Percentiles rank a stretch among this genome's conserved stretches.
phyloP scores from a whole-genome alignment of 2,113 vertebrate species.

The Scytalopus superciliaris region DNA sequence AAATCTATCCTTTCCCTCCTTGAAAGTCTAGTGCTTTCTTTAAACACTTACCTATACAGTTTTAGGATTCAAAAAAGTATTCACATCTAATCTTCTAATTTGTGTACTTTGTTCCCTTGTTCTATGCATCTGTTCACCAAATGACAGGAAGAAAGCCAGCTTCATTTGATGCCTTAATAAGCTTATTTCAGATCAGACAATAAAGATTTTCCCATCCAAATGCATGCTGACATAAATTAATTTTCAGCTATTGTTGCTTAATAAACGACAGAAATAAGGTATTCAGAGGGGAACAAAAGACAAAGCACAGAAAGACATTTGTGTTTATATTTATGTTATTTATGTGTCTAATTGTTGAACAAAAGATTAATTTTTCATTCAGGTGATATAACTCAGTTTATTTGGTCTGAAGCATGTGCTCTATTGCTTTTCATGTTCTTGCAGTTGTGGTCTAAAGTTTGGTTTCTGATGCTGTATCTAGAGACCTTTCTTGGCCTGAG shows the following conservation, averaged over 20 bases:
- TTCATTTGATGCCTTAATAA: neutral
- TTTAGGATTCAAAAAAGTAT: neutral
- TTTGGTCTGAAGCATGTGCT: neutral
- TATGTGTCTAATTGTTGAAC: neutral
- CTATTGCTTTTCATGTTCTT: neutral
- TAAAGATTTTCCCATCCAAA: neutral
- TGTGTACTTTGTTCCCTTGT: neutral
- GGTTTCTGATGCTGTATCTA: neutral
- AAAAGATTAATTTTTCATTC: neutral
- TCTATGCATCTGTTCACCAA: neutral
- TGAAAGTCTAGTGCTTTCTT: fast-evolving
- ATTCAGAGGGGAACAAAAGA: neutral
- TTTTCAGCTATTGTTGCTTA: neutral
- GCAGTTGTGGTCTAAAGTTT: neutral
- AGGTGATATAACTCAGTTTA: neutral
- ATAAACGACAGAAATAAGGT: neutral
- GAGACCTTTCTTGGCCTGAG: neutral
- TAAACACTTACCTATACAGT: neutral
- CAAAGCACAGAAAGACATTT: neutral
- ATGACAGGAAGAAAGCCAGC: neutral
- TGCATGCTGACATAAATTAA: neutral
- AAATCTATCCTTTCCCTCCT: fast-evolving
- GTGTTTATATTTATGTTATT: neutral
- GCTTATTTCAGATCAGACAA: neutral
- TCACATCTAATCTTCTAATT: neutral